Base-by-base conservation (phyloP, 2,888 invertebrate genomes). In the Tetrapedia diversipes region DNA sequence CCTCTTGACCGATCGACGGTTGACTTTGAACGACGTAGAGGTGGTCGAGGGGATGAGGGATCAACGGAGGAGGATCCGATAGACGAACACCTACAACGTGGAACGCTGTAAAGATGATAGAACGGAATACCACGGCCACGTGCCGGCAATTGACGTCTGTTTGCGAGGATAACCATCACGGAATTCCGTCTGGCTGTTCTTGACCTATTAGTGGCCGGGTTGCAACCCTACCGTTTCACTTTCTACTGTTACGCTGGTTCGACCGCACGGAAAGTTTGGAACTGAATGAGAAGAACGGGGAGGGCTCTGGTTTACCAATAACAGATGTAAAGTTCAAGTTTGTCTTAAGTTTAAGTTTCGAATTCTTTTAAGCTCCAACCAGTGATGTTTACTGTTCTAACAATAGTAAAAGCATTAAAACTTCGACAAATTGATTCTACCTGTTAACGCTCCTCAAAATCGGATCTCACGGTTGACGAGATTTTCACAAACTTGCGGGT, bases 61-160 rank as follows among this genome's bases (percentile, higher is more conserved):
- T 24, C 34, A 32, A 49, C 8, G 22, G 45, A 24, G 39, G 22
- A 32, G 39, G 3, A 39, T 37, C 32, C 27, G 43, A 10, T 47
- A 29, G 32, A 37, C 56, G 4, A 37, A 47, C 24, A 16, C n/a
- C 47, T 56, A 22, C 8, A 51, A 22, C 61, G 39, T 39, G 49
- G 43, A 45, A 64, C n/a, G 59, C 54, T 27, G 27, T 51, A 71
- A 68, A 72, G 68, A 72, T 68, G 76, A 61, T 69, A 49, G 72
- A 53, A 24, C 56, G 22, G 32, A 70, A 61, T 43, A 60, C 22
- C 39, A n/a, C n/a, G 39, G 1, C 14, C 53, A 19, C 53, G 10
- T 41, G 19, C 37, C 60, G 32, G 10, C 32, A 11, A 37, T 24
- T 56, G 24, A 32, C 37, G 56, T 22, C 24, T 24, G 37, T 16